Evolutionary conservation across 2,113 vertebrate genomes (phyloP).

Genomic region (Xyrauchen texanus): DNA sequence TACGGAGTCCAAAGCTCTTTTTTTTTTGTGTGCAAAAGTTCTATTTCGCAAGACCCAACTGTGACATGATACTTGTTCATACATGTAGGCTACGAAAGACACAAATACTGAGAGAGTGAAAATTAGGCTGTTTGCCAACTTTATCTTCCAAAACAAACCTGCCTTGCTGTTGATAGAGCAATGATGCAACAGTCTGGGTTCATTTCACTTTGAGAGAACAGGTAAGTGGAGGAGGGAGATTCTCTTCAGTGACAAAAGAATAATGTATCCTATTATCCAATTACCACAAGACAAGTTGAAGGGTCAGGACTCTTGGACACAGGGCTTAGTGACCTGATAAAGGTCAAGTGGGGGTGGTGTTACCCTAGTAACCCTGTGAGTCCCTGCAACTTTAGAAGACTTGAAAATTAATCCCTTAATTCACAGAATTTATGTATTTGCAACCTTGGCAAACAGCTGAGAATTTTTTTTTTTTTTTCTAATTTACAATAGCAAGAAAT

Average conservation of each 20-base stretch:
- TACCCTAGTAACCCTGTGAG: too few relatives aligned
- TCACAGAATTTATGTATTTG: too few relatives aligned
- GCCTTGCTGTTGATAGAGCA: background rate
- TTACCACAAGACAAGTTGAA: background rate
- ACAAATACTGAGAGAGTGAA: conserved; percentile 3
- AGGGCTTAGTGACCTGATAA: background rate
- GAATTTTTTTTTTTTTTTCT: too few relatives aligned
- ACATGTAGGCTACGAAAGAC: conserved; percentile 10
- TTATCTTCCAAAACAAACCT: conserved; percentile 40
- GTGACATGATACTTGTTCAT: conserved; percentile 29
- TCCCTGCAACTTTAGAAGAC: too few relatives aligned
- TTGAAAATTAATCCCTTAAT: too few relatives aligned
- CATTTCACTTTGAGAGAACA: conserved; percentile 9
- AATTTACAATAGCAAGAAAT: too few relatives aligned
- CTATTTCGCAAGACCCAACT: background rate
- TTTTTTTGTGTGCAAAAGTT: background rate
- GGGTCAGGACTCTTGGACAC: background rate
- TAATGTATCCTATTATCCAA: background rate
- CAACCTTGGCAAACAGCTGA: too few relatives aligned
- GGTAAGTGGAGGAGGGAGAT: background rate
- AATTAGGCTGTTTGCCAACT: background rate
- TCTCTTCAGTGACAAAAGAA: background rate
- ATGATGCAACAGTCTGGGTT: background rate
- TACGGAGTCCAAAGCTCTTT: background rate
- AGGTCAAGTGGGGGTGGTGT: too few relatives aligned